Evolutionary conservation across 2,113 vertebrate species (phyloP).

Genomic region (Cranoglanis bouderius): DNA sequence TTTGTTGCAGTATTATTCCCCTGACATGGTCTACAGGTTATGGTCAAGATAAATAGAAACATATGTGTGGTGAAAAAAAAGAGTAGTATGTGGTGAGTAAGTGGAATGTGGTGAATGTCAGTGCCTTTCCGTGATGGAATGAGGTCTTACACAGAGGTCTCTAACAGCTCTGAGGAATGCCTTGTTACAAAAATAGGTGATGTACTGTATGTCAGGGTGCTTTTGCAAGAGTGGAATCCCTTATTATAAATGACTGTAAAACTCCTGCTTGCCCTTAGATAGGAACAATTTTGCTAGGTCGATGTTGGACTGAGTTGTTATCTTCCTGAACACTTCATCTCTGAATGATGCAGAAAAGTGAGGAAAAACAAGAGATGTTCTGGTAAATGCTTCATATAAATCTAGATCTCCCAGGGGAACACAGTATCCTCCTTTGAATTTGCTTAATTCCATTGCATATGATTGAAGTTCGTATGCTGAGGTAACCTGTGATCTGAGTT

Average conservation of each 20-base stretch:
- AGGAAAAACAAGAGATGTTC: not conserved
- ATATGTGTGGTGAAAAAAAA: not conserved
- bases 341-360: not conserved
- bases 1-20: not conserved
- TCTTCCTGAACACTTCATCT: not conserved
- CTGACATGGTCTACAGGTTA: not conserved
- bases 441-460: not conserved
- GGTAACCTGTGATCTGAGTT: not conserved
- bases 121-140: slow-evolving; percentile 9
- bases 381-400: not conserved
- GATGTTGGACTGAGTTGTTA: not conserved
- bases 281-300: not conserved
- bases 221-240: not conserved
- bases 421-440: not conserved
- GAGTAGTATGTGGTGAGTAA: not conserved
- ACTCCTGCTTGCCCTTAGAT: not conserved
- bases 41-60: slow-evolving; percentile 13
- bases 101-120: slow-evolving; percentile 31
- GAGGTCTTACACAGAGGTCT: slow-evolving; percentile 15
- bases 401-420: not conserved
- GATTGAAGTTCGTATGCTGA: not conserved
- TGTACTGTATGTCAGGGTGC: not conserved
- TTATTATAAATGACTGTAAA: not conserved
- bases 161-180: not conserved
- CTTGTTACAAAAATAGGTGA: not conserved